Evolutionary conservation across 2,888 invertebrate genomes (phyloP).

Genomic region (Fragum fragum): DNA sequence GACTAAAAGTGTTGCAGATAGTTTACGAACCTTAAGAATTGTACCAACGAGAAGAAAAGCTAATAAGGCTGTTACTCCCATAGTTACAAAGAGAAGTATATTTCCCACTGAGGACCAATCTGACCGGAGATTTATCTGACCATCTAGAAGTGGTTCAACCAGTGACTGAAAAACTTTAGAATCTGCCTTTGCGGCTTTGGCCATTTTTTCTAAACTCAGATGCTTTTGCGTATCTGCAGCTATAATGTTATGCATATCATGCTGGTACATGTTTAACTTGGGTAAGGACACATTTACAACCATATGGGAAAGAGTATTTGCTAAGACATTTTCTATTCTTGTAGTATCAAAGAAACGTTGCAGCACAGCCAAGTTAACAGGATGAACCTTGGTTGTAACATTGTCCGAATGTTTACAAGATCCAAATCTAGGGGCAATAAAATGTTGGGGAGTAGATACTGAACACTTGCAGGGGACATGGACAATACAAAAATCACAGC

Average conservation of each 20-base stretch:
- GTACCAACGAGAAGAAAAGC: slow-evolving; percentile 9
- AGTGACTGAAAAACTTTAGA: slow-evolving; percentile 40
- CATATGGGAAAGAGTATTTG: slow-evolving; percentile 39
- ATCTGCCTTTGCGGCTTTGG: slow-evolving; percentile 49
- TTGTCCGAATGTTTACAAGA: slow-evolving; percentile 26
- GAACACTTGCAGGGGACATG: slow-evolving; percentile 39
- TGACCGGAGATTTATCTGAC: slow-evolving; percentile 33
- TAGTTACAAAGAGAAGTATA: slow-evolving; percentile 18
- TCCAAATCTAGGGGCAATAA: slow-evolving; percentile 31
- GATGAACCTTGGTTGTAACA: slow-evolving; percentile 38
- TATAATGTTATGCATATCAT: slow-evolving; percentile 49
- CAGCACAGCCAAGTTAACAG: slow-evolving; percentile 47
- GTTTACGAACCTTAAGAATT: slow-evolving; percentile 32
- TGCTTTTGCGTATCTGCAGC: slow-evolving; percentile 44
- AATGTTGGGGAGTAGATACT: slow-evolving; percentile 16
- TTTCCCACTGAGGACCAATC: slow-evolving; percentile 33
- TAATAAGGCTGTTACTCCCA: not conserved
- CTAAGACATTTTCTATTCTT: slow-evolving; percentile 25
- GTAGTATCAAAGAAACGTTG: slow-evolving; percentile 51
- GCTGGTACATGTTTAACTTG: slow-evolving; percentile 36
- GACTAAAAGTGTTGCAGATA: not conserved
- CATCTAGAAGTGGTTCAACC: slow-evolving; percentile 49
- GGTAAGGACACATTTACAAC: slow-evolving; percentile 41
- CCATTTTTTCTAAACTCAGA: slow-evolving; percentile 50
- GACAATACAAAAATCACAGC: slow-evolving; percentile 50